phyloP scores from a whole-genome alignment of 2,113 vertebrate genomes.

The Trogon surrucura region DNA sequence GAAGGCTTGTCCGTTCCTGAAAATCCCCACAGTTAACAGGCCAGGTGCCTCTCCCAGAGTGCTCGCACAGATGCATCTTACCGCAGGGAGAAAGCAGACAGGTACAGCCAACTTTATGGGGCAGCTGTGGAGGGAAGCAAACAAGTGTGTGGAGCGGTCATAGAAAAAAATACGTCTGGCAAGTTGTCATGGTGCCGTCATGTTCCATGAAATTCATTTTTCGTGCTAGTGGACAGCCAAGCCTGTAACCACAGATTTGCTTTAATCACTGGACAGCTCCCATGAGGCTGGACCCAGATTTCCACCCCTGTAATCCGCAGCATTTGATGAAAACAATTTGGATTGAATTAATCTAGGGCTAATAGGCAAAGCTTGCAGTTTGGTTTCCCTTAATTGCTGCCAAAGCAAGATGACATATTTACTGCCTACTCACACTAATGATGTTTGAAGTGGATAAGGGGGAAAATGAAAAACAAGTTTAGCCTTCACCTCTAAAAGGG shows the following conservation, averaged over 20 bases:
- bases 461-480: conserved; percentile 63
- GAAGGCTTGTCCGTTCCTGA: conserved; percentile 5
- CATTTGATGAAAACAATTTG: conserved; percentile 76
- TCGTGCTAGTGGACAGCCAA: conserved; percentile 69
- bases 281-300: conserved; percentile 61
- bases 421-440: conserved; percentile 52
- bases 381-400: conserved; percentile 43
- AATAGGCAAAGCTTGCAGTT: conserved; percentile 48
- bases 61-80: conserved; percentile 10
- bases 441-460: conserved; percentile 54
- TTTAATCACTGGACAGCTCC: conserved; percentile 76
- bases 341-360: conserved; percentile 70
- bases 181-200: conserved; percentile 41
- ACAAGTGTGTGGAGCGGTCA: conserved; percentile 28
- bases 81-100: conserved; percentile 29
- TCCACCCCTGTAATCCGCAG: conserved; percentile 69
- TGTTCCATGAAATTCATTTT: conserved; percentile 64
- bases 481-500: conserved; percentile 55
- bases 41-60: conserved; percentile 33
- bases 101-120: conserved; percentile 37
- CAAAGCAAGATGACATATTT: conserved; percentile 67
- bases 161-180: conserved; percentile 49
- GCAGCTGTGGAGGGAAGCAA: conserved; percentile 18
- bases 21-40: neutral
- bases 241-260: conserved; percentile 63